A percentile compares a stretch with the other conserved stretches of the same genome.
These are phyloP conservation scores for Rousettus madagascariensis DNA, from an alignment of 2,797 vertebrate genomes.

Conservation along the genomic window DNA sequence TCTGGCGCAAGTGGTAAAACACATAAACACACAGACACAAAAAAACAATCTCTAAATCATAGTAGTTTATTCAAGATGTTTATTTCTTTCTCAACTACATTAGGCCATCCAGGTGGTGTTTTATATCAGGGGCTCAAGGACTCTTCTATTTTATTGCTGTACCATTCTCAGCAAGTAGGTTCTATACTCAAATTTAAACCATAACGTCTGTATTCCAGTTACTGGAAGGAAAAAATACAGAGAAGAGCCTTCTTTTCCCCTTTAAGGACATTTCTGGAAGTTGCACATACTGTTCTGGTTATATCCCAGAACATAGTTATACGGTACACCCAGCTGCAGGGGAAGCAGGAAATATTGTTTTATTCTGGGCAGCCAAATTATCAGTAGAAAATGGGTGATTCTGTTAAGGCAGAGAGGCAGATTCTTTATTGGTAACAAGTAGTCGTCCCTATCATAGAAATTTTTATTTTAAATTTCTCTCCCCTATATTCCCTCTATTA, in stretches of 20 bases:
- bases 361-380: background rate
- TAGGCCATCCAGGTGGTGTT: background rate
- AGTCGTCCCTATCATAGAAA: background rate
- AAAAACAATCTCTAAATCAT: background rate
- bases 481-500: background rate
- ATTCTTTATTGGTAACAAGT: background rate
- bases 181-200: background rate
- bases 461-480: background rate
- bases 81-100: background rate
- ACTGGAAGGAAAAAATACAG: background rate
- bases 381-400: background rate
- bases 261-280: background rate
- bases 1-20: background rate
- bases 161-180: background rate
- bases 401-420: background rate
- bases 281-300: background rate
- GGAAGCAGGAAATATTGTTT: background rate
- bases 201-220: background rate
- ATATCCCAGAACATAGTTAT: background rate
- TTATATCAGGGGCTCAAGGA: background rate
- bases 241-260: background rate
- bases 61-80: background rate
- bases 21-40: background rate
- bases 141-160: background rate
- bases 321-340: background rate